Base-by-base conservation (phyloP, 2,888 invertebrate genomes). In the Caenorhabditis plicata region DNA sequence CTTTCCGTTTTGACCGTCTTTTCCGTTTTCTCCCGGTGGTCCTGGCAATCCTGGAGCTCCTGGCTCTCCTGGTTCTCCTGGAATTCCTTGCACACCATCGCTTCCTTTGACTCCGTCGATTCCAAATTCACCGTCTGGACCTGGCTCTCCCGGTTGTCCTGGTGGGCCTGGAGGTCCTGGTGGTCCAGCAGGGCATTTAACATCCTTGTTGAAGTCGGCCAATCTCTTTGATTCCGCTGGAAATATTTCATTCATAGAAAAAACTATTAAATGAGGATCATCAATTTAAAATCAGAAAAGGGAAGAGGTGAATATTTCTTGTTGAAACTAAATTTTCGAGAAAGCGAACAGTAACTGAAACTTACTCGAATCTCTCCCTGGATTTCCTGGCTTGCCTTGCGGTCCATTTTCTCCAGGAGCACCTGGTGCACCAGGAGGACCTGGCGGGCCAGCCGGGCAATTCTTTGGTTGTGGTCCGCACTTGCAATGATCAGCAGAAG, bases 121-220 rank as follows among this genome's bases (percentile, higher is more conserved):
- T 47, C 56, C 56, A 17, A 20, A 46, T 32, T 56, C 52, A 29
- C 62, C 56, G 27, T 53, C 56, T 23, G 44, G 62, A 40, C 56
- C 55, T 27, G 61, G 51, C 25, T 50, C 48, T 55, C 61, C 61
- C 38, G 49, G 49, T n/a, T 40, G 27, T 49, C 60, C 60, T 29
- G 48, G 46, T 32, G 52, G 54, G 41, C 60, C 61, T 35, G 46
- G 61, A 23, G 61, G 61, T 47, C 61, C 61, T 43, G 61, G 54
- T 33, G 60, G 60, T 29, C 60, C 60, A 15, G 60, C 47, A 33
- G 60, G 60, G 33, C 60, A 60, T 29, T 60, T 53, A 5, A 60
- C 50, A 13, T 44, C 38, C 42, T 60, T 53, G 4, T 60, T 42
- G 33, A 58, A 58, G 39, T 57, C 51, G 31, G 57, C 57, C 52